Conservation (phyloP, 2,888 invertebrate genomes). For the Nudaria mundana region DNA sequence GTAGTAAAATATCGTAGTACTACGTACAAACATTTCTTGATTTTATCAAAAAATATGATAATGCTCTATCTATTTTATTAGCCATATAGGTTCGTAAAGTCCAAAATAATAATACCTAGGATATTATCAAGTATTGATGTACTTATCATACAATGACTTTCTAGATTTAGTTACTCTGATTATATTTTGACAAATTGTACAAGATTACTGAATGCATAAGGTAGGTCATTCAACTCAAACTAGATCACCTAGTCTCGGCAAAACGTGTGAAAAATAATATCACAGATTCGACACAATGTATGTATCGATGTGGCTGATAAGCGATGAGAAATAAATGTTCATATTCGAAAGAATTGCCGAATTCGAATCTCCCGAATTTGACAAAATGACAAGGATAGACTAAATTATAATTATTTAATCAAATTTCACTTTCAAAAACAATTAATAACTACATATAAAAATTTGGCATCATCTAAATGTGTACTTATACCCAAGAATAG, state of each 20-base stretch:
- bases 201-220: constrained; percentile 44
- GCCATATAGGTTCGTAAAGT: no score
- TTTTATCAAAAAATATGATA: no score
- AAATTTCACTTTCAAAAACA: no score
- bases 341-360: constrained; percentile 46
- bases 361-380: constrained; percentile 39
- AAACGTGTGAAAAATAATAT: constrained; percentile 54
- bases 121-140: constrained; percentile 29
- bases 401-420: no score
- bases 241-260: constrained; percentile 43
- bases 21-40: no score
- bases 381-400: constrained; percentile 38
- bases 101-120: no score
- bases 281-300: constrained; percentile 43
- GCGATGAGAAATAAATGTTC: constrained; percentile 49
- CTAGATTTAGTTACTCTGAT: constrained; percentile 30
- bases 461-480: no score
- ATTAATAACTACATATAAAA: no score
- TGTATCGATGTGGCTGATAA: constrained; percentile 55
- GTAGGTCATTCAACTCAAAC: constrained; percentile 64
- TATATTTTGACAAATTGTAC: constrained; percentile 44
- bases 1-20: no score
- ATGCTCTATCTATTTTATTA: no score
- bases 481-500: no score
- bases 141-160: constrained; percentile 54